Evolutionary conservation across 2,113 vertebrate species (phyloP), one percentile per base, ranked within the genome.

Genomic region (Coryphaenoides rupestris): DNA sequence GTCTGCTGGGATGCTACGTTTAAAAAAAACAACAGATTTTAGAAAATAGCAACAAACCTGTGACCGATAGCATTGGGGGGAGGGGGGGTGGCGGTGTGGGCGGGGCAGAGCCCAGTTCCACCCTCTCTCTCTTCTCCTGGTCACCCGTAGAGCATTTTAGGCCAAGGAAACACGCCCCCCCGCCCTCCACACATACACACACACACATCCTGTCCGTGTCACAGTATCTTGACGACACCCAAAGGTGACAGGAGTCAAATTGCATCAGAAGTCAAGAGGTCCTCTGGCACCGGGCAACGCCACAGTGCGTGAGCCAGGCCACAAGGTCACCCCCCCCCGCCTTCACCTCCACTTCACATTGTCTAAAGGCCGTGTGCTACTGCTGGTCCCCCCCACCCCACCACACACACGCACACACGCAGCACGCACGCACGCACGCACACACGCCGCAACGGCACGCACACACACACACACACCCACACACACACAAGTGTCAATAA

Each of bases 221-320:
- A 84, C 62, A 68, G 72, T 75, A 78, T 85, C 77, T 82, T 91
- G 92, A 93, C 86, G 82, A 91, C 91, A 92, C 85, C 80, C 58
- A 74, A 88, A 93, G 90, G 81, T 93, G 93, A 94, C 93, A 94
- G 83, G 86, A 94, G 93, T 95, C 94, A 93, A 91, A 93, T 92
- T 83, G 75, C 86, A 96, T 95, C 90, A 94, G 1, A n/a, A 86
- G 87, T 94, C 89, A 87, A 16, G 83, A 33, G 74, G 86, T 86
- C 86, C 91, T 89, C 87, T 92, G 89, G 88, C 81, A 77, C 88
- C 77, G 70, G 65, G 84, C 84, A 80, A 85, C 87, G 7, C 92
- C 88, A 89, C 90, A 83, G 86, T 86, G 90, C 89, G 86, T 90
- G 91, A 93, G 90, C 91, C 84, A 84, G 88, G 91, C 71, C 86